Percentiles rank a stretch among this genome's conserved stretches.
phyloP scores from a whole-genome alignment of 2,888 invertebrate species.

The Priocnemis perturbator region DNA sequence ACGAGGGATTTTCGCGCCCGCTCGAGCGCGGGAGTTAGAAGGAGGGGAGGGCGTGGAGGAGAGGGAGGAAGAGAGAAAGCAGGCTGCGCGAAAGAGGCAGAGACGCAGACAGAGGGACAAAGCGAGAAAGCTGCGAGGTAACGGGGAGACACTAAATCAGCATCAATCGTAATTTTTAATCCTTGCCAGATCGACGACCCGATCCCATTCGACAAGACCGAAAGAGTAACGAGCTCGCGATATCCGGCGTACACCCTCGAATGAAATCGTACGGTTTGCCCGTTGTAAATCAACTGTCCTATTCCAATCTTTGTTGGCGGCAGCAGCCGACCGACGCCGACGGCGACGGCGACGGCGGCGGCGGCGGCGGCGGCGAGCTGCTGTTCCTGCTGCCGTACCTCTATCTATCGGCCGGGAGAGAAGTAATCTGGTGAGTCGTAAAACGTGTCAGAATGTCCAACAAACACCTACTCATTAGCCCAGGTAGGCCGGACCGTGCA shows the following conservation, averaged over 20 bases:
- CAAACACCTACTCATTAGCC: conserved; percentile 74
- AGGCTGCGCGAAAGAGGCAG: background rate
- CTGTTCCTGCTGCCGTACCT: conserved; percentile 26
- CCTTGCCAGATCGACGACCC: conserved; percentile 53
- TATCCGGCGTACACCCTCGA: conserved; percentile 28
- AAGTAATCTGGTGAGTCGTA: conserved; percentile 73
- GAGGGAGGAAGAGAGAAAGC: conserved; percentile 23
- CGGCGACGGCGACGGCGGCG: conserved; percentile 29
- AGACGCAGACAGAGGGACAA: background rate
- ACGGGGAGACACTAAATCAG: conserved; percentile 58
- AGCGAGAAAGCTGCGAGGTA: conserved; percentile 1
- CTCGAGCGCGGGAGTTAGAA: conserved; percentile 8
- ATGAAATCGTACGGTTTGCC: conserved; percentile 51
- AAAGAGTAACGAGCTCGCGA: conserved; percentile 62
- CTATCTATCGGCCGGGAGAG: conserved; percentile 61
- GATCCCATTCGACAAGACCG: conserved; percentile 50
- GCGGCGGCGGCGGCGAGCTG: conserved; percentile 34
- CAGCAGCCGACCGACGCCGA: conserved; percentile 27
- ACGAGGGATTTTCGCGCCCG: conserved; percentile 52
- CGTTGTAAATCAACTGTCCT: conserved; percentile 63
- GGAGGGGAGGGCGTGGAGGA: background rate
- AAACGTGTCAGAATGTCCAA: conserved; percentile 73
- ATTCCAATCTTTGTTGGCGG: conserved; percentile 62
- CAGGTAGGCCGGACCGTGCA: conserved; percentile 66
- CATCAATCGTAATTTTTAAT: conserved; percentile 69